Evolutionary conservation across 2,888 invertebrate species (phyloP).

Genomic region (Metopia argyrocephala): DNA sequence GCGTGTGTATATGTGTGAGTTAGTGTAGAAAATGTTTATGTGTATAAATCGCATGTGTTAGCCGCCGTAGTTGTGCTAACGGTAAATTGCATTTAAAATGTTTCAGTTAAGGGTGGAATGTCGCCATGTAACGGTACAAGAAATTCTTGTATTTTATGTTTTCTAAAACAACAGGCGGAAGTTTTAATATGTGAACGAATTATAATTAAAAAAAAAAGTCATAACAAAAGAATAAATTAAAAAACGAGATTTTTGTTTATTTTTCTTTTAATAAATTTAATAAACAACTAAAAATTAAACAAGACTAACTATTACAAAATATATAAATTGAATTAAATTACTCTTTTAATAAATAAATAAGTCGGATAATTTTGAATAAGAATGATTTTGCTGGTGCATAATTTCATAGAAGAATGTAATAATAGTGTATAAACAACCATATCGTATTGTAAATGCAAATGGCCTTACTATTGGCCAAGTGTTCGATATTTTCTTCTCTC

Average conservation of each 20-base stretch:
- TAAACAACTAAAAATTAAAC: too few species aligned
- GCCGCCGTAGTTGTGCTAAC: conserved; percentile 32
- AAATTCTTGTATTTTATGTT: not conserved
- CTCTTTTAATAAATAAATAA: too few species aligned
- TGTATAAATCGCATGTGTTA: not conserved
- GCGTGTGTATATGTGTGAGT: not conserved
- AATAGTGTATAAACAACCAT: not conserved
- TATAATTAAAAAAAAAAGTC: not conserved
- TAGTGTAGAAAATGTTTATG: not conserved
- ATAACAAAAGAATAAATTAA: not conserved
- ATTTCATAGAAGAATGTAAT: not conserved
- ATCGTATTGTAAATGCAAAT: not conserved
- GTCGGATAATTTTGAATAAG: too few species aligned
- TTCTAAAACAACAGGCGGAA: conserved; percentile 1
- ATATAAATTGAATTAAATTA: too few species aligned
- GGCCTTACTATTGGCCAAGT: not conserved
- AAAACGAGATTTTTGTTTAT: too few species aligned
- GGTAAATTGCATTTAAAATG: conserved; percentile 45
- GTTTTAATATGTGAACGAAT: conserved; percentile 13
- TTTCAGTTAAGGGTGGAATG: conserved; percentile 56
- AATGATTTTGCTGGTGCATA: not conserved
- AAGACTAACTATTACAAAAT: too few species aligned
- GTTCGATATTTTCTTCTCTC: too few species aligned
- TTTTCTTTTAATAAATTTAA: not conserved
- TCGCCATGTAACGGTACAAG: conserved; percentile 27